Conservation (phyloP, 2,888 invertebrate genomes). For the Pollenia labialis region DNA sequence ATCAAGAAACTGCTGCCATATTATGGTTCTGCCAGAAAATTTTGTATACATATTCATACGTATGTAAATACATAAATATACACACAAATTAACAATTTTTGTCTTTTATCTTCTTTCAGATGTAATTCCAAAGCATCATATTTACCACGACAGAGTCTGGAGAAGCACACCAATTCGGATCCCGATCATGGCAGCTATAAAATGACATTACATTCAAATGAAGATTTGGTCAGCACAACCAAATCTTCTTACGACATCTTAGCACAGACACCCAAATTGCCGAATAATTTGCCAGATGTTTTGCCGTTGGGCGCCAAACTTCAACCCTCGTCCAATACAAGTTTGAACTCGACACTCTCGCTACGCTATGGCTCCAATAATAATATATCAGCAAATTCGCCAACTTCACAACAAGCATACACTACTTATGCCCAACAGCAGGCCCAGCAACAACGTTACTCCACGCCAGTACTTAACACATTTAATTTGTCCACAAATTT, state of each 20-base stretch:
- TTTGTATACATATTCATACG: no score
- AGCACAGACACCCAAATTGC: constrained; percentile 78
- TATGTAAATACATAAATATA: background rate
- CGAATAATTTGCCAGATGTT: constrained; percentile 85
- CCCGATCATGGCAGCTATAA: constrained; percentile 91
- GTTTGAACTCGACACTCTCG: constrained; percentile 75
- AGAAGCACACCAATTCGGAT: constrained; percentile 86
- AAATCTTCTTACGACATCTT: constrained; percentile 77
- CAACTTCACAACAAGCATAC: constrained; percentile 71
- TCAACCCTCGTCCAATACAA: constrained; percentile 79
- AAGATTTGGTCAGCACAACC: constrained; percentile 82
- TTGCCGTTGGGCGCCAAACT: constrained; percentile 86
- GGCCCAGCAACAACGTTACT: constrained; percentile 76
- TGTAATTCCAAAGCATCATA: constrained; percentile 92
- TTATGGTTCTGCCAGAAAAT: no score
- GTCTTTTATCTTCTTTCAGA: constrained; percentile 85
- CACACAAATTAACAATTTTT: constrained; percentile 10
- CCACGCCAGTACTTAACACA: constrained; percentile 80
- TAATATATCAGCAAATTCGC: constrained; percentile 78
- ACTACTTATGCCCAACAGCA: constrained; percentile 56
- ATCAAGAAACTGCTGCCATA: no score
- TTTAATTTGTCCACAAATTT: constrained; percentile 75
- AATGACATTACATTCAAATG: constrained; percentile 89
- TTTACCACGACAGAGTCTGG: constrained; percentile 89
- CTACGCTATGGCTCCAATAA: constrained; percentile 82